Evolutionary conservation across 2,113 vertebrate genomes (phyloP).

Genomic region (Aspidoscelis tigris): DNA sequence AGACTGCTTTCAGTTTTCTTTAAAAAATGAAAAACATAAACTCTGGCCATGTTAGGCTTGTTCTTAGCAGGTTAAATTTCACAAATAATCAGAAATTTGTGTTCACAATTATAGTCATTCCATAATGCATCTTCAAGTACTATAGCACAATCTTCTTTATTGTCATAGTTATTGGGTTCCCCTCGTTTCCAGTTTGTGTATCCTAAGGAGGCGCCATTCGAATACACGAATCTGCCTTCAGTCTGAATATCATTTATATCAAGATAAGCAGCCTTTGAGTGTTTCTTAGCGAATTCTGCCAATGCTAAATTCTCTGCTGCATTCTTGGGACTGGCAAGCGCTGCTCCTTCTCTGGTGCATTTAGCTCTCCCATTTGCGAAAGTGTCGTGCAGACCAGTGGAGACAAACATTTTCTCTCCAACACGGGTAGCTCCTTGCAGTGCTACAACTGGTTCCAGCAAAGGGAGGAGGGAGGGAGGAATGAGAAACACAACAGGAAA

Average conservation of each 20-base stretch:
- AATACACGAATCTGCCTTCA: slow-evolving; percentile 37
- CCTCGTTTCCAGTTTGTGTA: slow-evolving; percentile 26
- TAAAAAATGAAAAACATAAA: not conserved
- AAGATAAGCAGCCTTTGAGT: not conserved
- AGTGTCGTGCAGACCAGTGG: slow-evolving; percentile 17
- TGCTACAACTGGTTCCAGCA: slow-evolving; percentile 27
- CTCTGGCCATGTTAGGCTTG: too few relatives aligned
- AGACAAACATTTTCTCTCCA: slow-evolving; percentile 33
- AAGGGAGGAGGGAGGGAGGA: not conserved
- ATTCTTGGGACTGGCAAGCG: slow-evolving; percentile 11
- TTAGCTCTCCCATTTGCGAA: slow-evolving; percentile 29
- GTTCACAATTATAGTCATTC: slow-evolving; percentile 8
- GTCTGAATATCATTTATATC: slow-evolving; percentile 28
- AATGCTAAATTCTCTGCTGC: slow-evolving; percentile 37
- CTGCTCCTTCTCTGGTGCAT: slow-evolving; percentile 25
- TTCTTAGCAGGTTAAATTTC: slow-evolving; percentile 31
- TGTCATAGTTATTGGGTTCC: slow-evolving; percentile 14
- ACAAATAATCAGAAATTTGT: slow-evolving; percentile 19
- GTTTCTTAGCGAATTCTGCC: not conserved
- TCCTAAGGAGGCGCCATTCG: slow-evolving; percentile 4
- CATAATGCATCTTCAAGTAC: not conserved
- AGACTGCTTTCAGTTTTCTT: not conserved
- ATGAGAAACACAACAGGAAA: not conserved
- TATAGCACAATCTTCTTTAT: slow-evolving; percentile 31
- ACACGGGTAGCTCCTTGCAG: slow-evolving; percentile 21